A percentile compares a stretch with the other conserved stretches of the same genome.
These are phyloP conservation scores for Quiscalus mexicanus DNA, from an alignment of 2,113 vertebrate genomes.

Conservation along the genomic window DNA sequence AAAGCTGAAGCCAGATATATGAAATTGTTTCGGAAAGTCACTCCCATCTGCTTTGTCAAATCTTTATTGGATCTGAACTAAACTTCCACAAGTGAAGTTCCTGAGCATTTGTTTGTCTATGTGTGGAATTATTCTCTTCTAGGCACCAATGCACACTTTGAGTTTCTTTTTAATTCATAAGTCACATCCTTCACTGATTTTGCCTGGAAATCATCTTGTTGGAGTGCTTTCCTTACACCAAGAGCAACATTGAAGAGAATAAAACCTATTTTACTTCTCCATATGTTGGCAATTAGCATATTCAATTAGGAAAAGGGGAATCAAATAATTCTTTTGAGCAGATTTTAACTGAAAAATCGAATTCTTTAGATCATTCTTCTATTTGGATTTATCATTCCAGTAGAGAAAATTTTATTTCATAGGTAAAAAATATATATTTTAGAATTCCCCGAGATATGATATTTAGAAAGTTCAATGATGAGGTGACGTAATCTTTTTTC, in stretches of 20 bases:
- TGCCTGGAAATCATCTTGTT: accelerated
- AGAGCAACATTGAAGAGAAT: not conserved
- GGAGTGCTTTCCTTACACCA: not conserved
- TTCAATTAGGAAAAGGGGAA: not conserved
- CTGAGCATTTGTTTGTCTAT: not conserved
- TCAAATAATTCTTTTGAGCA: not conserved
- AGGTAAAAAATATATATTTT: not conserved
- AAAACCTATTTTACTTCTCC: not conserved
- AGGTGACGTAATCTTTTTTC: not conserved
- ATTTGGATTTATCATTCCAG: not conserved
- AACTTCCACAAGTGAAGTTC: not conserved
- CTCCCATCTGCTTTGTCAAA: not conserved
- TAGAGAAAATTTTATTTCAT: accelerated
- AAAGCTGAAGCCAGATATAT: not conserved
- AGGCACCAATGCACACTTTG: not conserved
- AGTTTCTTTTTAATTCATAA: not conserved
- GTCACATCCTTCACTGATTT: not conserved
- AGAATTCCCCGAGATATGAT: not conserved
- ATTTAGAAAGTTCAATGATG: not conserved
- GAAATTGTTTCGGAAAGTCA: not conserved
- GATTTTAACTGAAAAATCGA: not conserved
- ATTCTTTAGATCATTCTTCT: not conserved
- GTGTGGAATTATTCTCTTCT: not conserved
- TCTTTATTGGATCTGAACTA: not conserved
- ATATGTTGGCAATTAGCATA: not conserved